Evolutionary conservation across 2,888 invertebrate species (phyloP), one percentile per base, ranked within the genome.

Genomic region (Mythimna albipuncta): DNA sequence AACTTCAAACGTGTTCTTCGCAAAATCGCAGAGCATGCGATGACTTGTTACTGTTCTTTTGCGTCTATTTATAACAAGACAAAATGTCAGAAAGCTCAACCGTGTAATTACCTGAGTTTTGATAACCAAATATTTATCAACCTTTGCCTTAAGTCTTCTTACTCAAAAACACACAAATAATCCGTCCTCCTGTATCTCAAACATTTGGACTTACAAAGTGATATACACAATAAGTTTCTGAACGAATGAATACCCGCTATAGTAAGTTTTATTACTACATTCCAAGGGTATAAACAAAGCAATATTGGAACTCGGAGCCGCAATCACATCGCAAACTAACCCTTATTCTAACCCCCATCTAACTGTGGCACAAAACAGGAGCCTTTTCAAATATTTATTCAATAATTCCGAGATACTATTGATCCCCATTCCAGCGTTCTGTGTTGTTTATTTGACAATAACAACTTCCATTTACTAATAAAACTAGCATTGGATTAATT

Each of bases 371-470:
- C 55, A 41, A n/a, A 70, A 77, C 57, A 65, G 16, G 64, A 47
- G 21, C 69, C 47, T 47, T 62, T 62, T 68, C 69, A 59, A 81
- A 79, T 76, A 81, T 79, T 81, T 76, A 70, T 76, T 76, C 44
- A 44, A 64, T 69, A 66, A 64, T 69, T 81, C 61, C 63, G 54
- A 38, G 54, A 64, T 38, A 76, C n/a, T 65, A 26, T 58, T 69
- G 65, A 69, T 76, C 26, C 35, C 19, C 11, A 19, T 38, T 38
- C 35, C 41, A 52, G 6, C 11, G 10, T 41, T 47, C 38, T 35
- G 16, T 62, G 16, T 62, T 80, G 32, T 59, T 32, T 70, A 55
- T 59, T 59, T 59, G 58, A 64, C 55, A 64, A 63, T 16, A 66
- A 69, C 35, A 54, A 26, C 9, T 21, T 74, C 58, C 26, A 75